These are phyloP conservation scores for Caenorhabditis brenneri DNA, from an alignment of 1,140 invertebrate species.

Conservation along the genomic window DNA sequence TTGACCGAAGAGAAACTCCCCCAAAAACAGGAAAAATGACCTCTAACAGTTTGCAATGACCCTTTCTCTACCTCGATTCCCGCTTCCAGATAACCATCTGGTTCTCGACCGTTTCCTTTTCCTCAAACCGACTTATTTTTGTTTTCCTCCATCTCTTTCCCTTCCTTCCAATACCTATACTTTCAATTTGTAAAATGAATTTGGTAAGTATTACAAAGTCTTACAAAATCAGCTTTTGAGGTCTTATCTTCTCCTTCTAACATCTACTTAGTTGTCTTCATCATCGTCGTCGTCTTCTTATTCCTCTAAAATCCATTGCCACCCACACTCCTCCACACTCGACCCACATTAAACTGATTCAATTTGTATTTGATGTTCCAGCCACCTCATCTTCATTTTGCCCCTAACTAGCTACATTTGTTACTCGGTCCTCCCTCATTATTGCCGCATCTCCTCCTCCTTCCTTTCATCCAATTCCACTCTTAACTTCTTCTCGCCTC, in stretches of 20 bases:
- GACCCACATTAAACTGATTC: conserved; percentile 37
- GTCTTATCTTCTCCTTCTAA: not conserved
- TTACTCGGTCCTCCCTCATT: conserved; percentile 24
- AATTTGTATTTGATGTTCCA: conserved; percentile 2
- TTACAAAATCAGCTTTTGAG: not conserved
- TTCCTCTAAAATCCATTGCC: not conserved
- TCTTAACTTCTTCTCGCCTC: not conserved
- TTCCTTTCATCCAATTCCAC: no score
- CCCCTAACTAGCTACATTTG: conserved; percentile 24
- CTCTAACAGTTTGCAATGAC: not conserved
- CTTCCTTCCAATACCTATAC: not conserved
- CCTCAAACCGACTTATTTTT: not conserved
- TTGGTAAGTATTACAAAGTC: not conserved
- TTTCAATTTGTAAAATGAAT: not conserved
- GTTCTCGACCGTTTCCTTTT: not conserved
- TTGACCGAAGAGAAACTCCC: not conserved
- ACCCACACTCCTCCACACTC: not conserved
- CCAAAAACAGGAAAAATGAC: conserved; percentile 8
- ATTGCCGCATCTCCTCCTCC: conserved; percentile 18
- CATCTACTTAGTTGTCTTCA: not conserved
- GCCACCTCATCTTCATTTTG: conserved; percentile 9
- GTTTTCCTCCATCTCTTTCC: not conserved
- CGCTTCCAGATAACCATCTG: conserved; percentile 17
- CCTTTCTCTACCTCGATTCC: not conserved
- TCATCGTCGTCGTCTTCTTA: not conserved